Evolutionary conservation across 92 coral and sea anemone genomes (phyloP).

Genomic region (Porites lobata): DNA sequence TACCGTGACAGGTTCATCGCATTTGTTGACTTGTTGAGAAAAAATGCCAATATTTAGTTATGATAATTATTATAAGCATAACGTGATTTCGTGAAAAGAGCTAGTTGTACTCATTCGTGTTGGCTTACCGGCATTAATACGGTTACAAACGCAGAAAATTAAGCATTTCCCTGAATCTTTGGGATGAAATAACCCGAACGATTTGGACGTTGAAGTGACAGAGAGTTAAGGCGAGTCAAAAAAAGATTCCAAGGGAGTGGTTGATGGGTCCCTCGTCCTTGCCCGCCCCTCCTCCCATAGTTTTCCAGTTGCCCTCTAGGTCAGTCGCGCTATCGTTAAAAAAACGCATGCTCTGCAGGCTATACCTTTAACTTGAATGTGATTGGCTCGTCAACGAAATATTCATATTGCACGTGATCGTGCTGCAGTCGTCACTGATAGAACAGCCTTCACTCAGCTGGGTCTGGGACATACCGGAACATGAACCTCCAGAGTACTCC

Average conservation of each 20-base stretch:
- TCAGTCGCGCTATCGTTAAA: too few relatives aligned
- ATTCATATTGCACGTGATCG: conserved; percentile 62
- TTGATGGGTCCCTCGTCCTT: too few relatives aligned
- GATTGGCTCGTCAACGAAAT: conserved; percentile 49
- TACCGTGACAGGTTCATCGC: conserved; percentile 73
- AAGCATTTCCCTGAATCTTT: not conserved
- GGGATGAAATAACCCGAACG: too few relatives aligned
- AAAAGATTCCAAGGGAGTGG: too few relatives aligned
- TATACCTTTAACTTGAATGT: conserved; percentile 41
- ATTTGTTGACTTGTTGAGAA: conserved; percentile 52
- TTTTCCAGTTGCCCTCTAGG: too few relatives aligned
- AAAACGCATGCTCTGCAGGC: too few relatives aligned
- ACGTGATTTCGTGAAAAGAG: too few relatives aligned
- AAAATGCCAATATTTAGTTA: not conserved
- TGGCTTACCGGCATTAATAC: not conserved
- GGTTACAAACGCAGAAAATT: not conserved
- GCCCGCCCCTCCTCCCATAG: too few relatives aligned
- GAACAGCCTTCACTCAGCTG: conserved; percentile 62
- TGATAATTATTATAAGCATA: too few relatives aligned
- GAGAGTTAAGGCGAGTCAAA: too few relatives aligned
- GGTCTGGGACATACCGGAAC: not conserved
- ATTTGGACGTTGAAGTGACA: too few relatives aligned
- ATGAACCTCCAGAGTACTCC: not conserved
- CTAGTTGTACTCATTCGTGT: too few relatives aligned
- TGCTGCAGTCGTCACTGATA: conserved; percentile 58